Evolutionary conservation across 2,888 invertebrate species (phyloP).

Genomic region (Zygogramma bicolorata): DNA sequence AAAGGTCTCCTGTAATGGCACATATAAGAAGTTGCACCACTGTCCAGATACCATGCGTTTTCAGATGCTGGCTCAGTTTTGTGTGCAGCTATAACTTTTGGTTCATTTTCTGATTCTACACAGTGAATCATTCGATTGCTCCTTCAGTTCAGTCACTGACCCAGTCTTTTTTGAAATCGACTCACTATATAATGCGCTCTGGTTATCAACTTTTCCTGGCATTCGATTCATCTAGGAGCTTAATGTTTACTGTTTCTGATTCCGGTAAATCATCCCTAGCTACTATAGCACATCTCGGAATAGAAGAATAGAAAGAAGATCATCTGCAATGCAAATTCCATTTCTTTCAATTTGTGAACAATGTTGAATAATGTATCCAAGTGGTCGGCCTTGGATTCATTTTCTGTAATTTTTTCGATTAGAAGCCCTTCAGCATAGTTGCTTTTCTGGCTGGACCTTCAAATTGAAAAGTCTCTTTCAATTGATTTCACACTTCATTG

Average conservation of each 20-base stretch:
- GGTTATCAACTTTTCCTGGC: background rate
- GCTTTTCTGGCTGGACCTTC: background rate
- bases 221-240: background rate
- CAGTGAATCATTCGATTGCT: background rate
- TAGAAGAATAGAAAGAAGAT: slow-evolving; percentile 55
- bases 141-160: no score
- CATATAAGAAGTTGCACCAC: background rate
- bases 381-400: background rate
- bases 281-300: slow-evolving; percentile 56
- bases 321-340: background rate
- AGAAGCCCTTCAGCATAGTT: background rate
- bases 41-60: background rate
- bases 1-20: background rate
- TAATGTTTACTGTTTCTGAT: background rate
- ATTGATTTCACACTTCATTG: background rate
- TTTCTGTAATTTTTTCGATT: background rate
- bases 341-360: background rate
- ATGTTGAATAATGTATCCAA: background rate
- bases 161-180: no score
- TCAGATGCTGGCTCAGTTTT: background rate
- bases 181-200: background rate
- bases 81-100: background rate
- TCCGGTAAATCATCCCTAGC: slow-evolving; percentile 31
- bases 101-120: background rate
- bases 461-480: background rate